phyloP scores from a whole-genome alignment of 2,113 vertebrate species.

The Pelodiscus sinensis region DNA sequence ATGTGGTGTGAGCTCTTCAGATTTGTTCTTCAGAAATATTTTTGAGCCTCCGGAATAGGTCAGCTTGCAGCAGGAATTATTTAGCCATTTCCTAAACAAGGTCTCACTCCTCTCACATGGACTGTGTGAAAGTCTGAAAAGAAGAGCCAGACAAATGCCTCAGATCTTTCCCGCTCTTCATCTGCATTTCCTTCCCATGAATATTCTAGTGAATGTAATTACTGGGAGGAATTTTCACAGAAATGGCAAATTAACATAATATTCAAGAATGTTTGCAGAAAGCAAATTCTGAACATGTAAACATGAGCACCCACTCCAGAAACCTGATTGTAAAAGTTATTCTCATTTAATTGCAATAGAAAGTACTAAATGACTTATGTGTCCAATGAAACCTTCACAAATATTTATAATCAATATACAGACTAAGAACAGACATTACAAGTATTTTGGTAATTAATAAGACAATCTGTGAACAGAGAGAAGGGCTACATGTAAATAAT shows the following conservation, averaged over 20 bases:
- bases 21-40: not conserved
- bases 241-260: not conserved
- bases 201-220: not conserved
- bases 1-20: not conserved
- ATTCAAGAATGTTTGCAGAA: not conserved
- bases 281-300: not conserved
- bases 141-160: not conserved
- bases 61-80: not conserved
- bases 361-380: not conserved
- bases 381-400: not conserved
- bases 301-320: not conserved
- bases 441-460: not conserved
- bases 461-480: not conserved
- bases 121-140: not conserved
- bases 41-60: not conserved
- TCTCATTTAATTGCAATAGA: not conserved
- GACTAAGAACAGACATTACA: not conserved
- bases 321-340: not conserved
- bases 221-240: not conserved
- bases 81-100: not conserved
- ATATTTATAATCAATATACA: not conserved
- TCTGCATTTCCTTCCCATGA: not conserved
- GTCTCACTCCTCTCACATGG: not conserved
- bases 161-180: not conserved
- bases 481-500: not conserved